phyloP scores from a whole-genome alignment of 2,113 vertebrate species.

The Lates calcarifer region DNA sequence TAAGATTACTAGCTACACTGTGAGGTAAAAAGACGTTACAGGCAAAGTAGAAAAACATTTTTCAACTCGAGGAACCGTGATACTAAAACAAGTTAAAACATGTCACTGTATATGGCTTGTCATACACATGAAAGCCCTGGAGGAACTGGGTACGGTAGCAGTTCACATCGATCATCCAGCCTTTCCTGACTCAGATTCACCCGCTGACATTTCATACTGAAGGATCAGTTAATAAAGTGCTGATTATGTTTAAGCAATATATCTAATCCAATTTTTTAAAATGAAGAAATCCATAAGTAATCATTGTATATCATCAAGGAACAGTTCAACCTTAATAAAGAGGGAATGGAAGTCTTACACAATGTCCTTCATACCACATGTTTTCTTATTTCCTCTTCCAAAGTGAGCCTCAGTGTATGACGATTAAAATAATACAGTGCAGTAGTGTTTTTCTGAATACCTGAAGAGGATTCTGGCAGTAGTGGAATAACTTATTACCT shows the following conservation, averaged over 20 bases:
- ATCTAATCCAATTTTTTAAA: not conserved
- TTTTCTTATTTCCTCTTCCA: not conserved
- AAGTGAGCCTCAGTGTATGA: not conserved
- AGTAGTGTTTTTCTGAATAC: not conserved
- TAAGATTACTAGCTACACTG: not conserved
- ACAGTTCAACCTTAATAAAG: not conserved
- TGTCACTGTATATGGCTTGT: not conserved
- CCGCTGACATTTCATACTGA: not conserved
- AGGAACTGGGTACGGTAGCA: not conserved
- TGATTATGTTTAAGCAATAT: not conserved
- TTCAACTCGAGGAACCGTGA: slow-evolving; percentile 5
- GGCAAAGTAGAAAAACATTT: not conserved
- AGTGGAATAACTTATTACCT: not conserved
- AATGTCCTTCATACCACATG: not conserved
- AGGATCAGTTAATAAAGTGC: not conserved
- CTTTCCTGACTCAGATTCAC: not conserved
- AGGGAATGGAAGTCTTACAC: not conserved
- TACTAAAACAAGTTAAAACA: slow-evolving; percentile 2
- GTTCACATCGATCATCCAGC: not conserved
- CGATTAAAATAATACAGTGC: slow-evolving; percentile 1
- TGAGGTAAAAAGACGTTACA: slow-evolving; percentile 14
- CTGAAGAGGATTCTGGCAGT: slow-evolving; percentile 21
- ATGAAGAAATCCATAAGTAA: not conserved
- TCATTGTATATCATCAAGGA: not conserved
- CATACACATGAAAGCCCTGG: not conserved